Evolutionary conservation across 2,888 invertebrate species (phyloP).

Genomic region (Pandemis corylana): DNA sequence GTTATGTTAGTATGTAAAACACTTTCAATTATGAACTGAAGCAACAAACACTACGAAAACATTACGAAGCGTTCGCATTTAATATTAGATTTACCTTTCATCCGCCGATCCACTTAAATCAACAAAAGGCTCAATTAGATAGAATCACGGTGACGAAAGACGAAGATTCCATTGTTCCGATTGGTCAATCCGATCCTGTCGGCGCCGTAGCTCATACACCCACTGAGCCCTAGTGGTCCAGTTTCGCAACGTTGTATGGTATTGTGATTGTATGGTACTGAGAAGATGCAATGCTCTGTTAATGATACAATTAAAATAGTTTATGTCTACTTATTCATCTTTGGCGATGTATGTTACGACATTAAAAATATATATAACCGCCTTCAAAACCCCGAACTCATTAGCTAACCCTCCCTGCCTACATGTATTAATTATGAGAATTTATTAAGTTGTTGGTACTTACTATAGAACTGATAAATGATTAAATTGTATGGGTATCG

Average conservation of each 20-base stretch:
- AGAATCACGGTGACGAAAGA: slow-evolving; percentile 19
- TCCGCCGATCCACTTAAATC: slow-evolving; percentile 32
- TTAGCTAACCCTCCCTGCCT: too few species aligned
- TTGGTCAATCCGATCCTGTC: slow-evolving; percentile 32
- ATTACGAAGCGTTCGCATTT: not conserved
- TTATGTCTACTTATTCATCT: not conserved
- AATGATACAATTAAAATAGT: slow-evolving; percentile 2
- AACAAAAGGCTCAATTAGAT: slow-evolving; percentile 39
- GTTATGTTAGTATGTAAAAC: too few species aligned
- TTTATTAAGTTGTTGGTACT: too few species aligned
- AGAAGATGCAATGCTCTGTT: not conserved
- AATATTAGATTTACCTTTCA: slow-evolving; percentile 30
- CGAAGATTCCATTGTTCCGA: slow-evolving; percentile 31
- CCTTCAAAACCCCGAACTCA: too few species aligned
- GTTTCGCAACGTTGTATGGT: slow-evolving; percentile 1
- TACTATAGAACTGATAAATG: too few species aligned
- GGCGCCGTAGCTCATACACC: slow-evolving; percentile 15
- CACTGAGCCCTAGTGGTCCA: slow-evolving; percentile 1
- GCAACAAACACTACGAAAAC: too few species aligned
- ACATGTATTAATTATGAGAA: too few species aligned
- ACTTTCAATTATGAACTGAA: too few species aligned
- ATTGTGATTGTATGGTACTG: slow-evolving; percentile 11
- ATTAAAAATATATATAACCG: too few species aligned
- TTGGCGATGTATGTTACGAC: too few species aligned
- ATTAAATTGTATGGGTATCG: too few species aligned